phyloP scores from a whole-genome alignment of 2,888 invertebrate species.

The Amphiduros pacificus region DNA sequence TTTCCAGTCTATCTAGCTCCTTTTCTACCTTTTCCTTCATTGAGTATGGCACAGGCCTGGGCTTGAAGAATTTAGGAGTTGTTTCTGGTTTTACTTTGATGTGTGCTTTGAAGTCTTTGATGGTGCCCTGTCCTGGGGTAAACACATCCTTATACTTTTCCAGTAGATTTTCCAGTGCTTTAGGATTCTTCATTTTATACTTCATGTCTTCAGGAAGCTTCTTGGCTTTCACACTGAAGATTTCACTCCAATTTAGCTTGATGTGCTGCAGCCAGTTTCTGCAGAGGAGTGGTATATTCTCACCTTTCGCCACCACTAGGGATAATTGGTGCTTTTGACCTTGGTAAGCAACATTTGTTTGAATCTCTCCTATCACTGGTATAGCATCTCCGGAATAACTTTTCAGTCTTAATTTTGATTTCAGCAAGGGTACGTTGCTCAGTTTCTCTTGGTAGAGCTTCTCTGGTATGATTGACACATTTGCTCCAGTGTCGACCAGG shows the following conservation, averaged over 20 bases:
- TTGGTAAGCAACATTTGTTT: not conserved
- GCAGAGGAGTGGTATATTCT: not conserved
- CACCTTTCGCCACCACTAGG: not conserved
- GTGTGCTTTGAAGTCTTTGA: not conserved
- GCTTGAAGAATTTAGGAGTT: not conserved
- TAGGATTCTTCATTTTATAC: not conserved
- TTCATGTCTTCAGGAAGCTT: not conserved
- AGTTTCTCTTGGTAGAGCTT: not conserved
- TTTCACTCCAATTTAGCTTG: not conserved
- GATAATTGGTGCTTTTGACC: not conserved
- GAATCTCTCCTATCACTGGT: not conserved
- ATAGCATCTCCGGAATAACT: not conserved
- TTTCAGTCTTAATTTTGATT: not conserved
- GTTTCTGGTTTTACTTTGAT: not conserved
- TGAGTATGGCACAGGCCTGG: slow-evolving; percentile 5
- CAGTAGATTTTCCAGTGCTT: not conserved
- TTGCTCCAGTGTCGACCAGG: not conserved
- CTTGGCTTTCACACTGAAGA: not conserved
- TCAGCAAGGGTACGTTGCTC: not conserved
- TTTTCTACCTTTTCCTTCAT: not conserved
- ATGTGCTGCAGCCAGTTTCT: not conserved
- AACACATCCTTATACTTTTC: not conserved
- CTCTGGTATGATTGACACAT: not conserved
- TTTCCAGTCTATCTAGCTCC: not conserved
- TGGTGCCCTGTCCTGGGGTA: not conserved